A percentile compares a stretch with the other conserved stretches of the same genome.
These are phyloP conservation scores for Zele albiditarsus DNA, from an alignment of 2,888 invertebrate genomes.

Conservation along the genomic window DNA sequence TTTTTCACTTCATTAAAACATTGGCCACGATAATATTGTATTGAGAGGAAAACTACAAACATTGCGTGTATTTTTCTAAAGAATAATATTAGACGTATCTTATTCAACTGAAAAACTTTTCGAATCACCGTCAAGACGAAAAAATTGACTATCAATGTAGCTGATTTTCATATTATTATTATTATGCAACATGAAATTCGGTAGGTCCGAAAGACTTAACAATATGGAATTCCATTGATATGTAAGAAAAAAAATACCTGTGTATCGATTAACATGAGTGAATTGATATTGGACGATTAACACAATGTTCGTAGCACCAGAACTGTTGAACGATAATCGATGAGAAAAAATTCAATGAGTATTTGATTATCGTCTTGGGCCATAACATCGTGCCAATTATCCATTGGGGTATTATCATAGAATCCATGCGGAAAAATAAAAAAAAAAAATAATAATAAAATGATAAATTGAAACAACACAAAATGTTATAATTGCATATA, in stretches of 20 bases:
- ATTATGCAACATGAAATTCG: conserved; percentile 34
- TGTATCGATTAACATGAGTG: background rate
- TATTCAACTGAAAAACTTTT: background rate
- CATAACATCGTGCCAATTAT: conserved; percentile 54
- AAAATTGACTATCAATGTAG: conserved; percentile 25
- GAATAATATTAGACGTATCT: background rate
- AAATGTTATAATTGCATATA: conserved; percentile 31
- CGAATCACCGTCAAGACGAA: conserved; percentile 12
- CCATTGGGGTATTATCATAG: conserved; percentile 49
- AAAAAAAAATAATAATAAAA: conserved; percentile 14
- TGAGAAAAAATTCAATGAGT: conserved; percentile 24
- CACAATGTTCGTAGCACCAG: conserved; percentile 15
- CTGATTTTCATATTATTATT: conserved; percentile 32
- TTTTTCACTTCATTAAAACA: background rate
- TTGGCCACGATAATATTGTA: background rate
- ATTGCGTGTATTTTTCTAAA: background rate
- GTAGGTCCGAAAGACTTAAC: conserved; percentile 49
- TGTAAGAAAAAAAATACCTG: background rate
- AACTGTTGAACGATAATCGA: conserved; percentile 13
- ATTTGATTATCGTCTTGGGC: conserved; percentile 45
- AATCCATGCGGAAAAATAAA: conserved; percentile 36
- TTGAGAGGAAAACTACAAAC: background rate
- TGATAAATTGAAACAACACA: conserved; percentile 14
- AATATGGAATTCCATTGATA: background rate
- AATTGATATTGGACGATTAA: background rate